phyloP scores from a whole-genome alignment of 2,113 vertebrate species.

The Himantopus leucocephalus region DNA sequence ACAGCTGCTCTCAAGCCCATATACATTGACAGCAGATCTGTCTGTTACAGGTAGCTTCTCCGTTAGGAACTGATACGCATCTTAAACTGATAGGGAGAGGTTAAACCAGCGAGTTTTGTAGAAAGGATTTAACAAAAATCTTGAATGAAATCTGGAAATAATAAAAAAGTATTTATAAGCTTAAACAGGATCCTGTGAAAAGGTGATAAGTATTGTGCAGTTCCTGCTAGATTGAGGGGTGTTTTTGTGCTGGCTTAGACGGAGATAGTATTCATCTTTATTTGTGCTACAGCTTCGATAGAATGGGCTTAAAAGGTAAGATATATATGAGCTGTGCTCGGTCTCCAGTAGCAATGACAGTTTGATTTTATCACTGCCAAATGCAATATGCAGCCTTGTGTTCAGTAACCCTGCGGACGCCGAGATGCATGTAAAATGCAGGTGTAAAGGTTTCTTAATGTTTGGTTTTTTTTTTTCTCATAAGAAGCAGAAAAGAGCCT shows the following conservation, averaged over 20 bases:
- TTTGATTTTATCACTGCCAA: slow-evolving; percentile 28
- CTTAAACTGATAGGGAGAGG: slow-evolving; percentile 51
- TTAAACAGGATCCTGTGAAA: slow-evolving; percentile 29
- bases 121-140: slow-evolving; percentile 62
- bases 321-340: slow-evolving; percentile 7
- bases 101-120: slow-evolving; percentile 59
- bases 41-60: slow-evolving; percentile 34
- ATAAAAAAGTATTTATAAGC: slow-evolving; percentile 63
- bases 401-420: not conserved
- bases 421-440: not conserved
- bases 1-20: not conserved
- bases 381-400: not conserved
- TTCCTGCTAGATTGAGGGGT: slow-evolving; percentile 27
- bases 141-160: slow-evolving; percentile 68
- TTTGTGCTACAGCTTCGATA: slow-evolving; percentile 44
- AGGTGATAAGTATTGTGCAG: slow-evolving; percentile 25
- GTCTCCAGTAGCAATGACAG: not conserved
- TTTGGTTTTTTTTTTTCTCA: too few species aligned
- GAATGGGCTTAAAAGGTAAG: slow-evolving; percentile 39
- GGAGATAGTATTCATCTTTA: slow-evolving; percentile 67
- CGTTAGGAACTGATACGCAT: slow-evolving; percentile 6
- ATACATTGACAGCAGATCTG: slow-evolving; percentile 14
- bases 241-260: slow-evolving; percentile 4
- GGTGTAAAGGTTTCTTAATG: not conserved
- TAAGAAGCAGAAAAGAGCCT: not conserved